Percentiles rank a stretch among this genome's conserved stretches.
Conservation (phyloP, 2,888 invertebrate genomes). For the Hipparchia sbordonii region DNA sequence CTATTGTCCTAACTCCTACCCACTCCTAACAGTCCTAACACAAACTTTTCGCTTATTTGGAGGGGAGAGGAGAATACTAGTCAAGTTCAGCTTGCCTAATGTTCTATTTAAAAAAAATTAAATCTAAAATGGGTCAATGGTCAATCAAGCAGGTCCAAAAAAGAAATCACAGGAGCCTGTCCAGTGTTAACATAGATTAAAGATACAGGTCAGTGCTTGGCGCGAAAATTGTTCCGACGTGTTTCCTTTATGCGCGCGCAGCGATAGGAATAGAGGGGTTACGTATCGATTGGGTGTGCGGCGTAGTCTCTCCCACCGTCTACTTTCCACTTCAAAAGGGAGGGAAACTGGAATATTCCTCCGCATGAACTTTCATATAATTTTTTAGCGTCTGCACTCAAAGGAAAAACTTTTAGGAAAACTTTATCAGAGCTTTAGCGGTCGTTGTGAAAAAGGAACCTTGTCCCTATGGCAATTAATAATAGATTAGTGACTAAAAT, state of each 20-base stretch:
- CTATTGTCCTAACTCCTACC: too few relatives aligned
- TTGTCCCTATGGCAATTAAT: too few relatives aligned
- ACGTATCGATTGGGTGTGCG: slow-evolving; percentile 71
- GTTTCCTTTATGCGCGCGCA: slow-evolving; percentile 68
- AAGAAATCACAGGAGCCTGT: too few relatives aligned
- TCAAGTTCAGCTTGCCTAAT: too few relatives aligned
- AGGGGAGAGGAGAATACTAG: too few relatives aligned
- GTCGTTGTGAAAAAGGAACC: not conserved
- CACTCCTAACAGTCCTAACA: too few relatives aligned
- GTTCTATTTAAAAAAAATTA: too few relatives aligned
- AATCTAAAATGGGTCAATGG: too few relatives aligned
- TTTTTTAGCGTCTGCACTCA: slow-evolving; percentile 27
- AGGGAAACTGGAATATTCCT: slow-evolving; percentile 58
- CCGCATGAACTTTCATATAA: slow-evolving; percentile 46
- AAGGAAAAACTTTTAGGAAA: slow-evolving; percentile 18
- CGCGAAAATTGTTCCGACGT: slow-evolving; percentile 56
- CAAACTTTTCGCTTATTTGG: too few relatives aligned
- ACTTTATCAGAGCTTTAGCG: not conserved
- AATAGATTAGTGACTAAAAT: too few relatives aligned
- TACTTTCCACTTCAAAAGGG: slow-evolving; percentile 55
- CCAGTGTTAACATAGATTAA: too few relatives aligned
- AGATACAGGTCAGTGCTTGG: slow-evolving; percentile 46
- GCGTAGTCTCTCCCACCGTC: slow-evolving; percentile 54
- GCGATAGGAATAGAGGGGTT: slow-evolving; percentile 56
- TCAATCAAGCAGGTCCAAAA: too few relatives aligned